phyloP scores from a whole-genome alignment of 1,140 invertebrate species.

The Scylla paramamosain region DNA sequence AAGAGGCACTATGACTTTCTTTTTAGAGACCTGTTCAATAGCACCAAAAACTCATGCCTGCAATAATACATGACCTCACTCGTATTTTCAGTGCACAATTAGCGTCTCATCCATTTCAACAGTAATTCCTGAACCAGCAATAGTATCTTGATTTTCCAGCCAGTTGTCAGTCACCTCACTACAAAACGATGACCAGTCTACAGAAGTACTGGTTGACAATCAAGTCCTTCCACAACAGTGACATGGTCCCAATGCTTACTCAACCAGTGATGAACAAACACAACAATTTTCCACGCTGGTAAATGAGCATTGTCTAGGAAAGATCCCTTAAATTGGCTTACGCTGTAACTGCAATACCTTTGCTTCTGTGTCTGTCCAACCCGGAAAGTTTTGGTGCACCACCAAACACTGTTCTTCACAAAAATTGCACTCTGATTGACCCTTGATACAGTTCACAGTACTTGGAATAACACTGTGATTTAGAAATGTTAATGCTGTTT shows the following conservation, averaged over 20 bases:
- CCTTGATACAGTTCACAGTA: not conserved
- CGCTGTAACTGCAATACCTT: not conserved
- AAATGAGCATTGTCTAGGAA: not conserved
- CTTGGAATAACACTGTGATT: not conserved
- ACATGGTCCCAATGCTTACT: not conserved
- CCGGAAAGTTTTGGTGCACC: not conserved
- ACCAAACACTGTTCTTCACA: not conserved
- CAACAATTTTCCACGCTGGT: not conserved
- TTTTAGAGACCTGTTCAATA: no score
- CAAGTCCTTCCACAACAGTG: not conserved
- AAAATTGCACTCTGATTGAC: not conserved
- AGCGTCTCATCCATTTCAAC: constrained; percentile 7
- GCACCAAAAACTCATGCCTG: not conserved
- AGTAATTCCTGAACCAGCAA: not conserved
- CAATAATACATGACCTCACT: not conserved
- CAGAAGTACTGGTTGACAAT: not conserved
- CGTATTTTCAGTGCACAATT: not conserved
- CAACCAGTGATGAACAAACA: not conserved
- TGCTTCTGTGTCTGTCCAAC: not conserved
- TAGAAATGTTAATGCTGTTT: not conserved
- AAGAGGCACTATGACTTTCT: no score
- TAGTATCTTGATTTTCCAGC: not conserved
- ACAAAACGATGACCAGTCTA: not conserved
- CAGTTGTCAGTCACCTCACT: not conserved
- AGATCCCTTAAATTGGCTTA: not conserved